Conservation (phyloP, 2,888 invertebrate genomes). For the Diadromus collaris region DNA sequence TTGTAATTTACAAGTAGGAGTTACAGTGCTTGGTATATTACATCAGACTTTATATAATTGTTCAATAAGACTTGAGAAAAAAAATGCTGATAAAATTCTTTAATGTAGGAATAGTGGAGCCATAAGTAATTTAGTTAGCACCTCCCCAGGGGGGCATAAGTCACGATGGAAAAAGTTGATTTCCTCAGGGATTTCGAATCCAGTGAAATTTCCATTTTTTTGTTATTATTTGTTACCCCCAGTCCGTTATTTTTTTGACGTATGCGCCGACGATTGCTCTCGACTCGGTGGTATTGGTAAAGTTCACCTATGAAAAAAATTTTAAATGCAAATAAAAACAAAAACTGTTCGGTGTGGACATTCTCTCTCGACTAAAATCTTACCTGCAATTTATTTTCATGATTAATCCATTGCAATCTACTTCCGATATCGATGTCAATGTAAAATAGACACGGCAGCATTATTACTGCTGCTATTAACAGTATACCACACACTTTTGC, state of each 20-base stretch:
- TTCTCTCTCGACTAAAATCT: neutral
- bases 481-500: conserved; percentile 47
- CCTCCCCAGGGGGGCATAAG: neutral
- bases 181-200: conserved; percentile 30
- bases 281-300: conserved; percentile 16
- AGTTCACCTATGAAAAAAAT: conserved; percentile 40
- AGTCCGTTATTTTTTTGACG: conserved; percentile 19
- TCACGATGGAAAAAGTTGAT: conserved; percentile 33
- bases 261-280: conserved; percentile 34
- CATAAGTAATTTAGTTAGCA: conserved; percentile 10
- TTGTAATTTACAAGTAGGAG: too few species aligned
- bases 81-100: neutral
- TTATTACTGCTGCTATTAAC: conserved; percentile 35
- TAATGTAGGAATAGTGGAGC: conserved; percentile 8
- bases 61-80: neutral
- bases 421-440: conserved; percentile 47
- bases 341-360: neutral
- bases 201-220: conserved; percentile 4
- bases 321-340: neutral
- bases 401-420: conserved; percentile 31
- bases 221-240: conserved; percentile 1
- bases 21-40: too few species aligned
- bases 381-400: conserved; percentile 31
- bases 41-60: too few species aligned
- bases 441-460: conserved; percentile 50